Evolutionary conservation across 1,140 invertebrate species (phyloP), one percentile per base, ranked within the genome.

Genomic region (Diorhabda elongata): DNA sequence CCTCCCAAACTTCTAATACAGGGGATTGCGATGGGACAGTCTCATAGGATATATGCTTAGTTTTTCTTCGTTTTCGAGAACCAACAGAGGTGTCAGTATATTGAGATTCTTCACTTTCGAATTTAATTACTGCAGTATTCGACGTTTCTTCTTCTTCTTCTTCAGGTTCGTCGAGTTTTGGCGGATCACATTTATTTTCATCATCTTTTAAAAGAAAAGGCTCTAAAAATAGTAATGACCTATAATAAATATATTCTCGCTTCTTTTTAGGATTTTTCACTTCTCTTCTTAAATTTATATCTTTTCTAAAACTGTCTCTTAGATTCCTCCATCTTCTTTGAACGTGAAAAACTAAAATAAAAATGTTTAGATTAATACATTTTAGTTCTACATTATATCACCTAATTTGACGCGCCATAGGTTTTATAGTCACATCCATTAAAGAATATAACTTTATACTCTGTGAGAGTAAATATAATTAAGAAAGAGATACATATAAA

Each of bases 321-420:
- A 66, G 11, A 44, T 66, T 66, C 44, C 58, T 66, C 64, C 64
- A 66, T 59, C 44, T 66, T 44, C 57, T 26, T 44, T 66, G 64
- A 5, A 66, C 64, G 5, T 66, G 47, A 2, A 52, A 3, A 6
- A 52, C 47, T 52, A 52, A 52, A 52, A 52, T 52, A 52, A 52
- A 52, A 52, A 52, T 3, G 47, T 52, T 26, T 26, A 26, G 26
- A 26, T 26, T 26, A 26, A 26, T 26, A 26, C 0, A 26, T 26
- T 26, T 26, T 26, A 26, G 26, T 26, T 26, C 26, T 26, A 26
- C 26, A 26, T 26, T 26, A 1, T 26, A 26, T 26, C 26, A 26
- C 26, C 26, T 26, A 26, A 26, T 26, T 26, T 26, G 26, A 26
- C 26, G 26, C 26, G 26, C 26, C 26, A 26, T 26, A 26, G 26